Evolutionary conservation across 2,113 vertebrate species (phyloP).

Genomic region (Tupaia tana): DNA sequence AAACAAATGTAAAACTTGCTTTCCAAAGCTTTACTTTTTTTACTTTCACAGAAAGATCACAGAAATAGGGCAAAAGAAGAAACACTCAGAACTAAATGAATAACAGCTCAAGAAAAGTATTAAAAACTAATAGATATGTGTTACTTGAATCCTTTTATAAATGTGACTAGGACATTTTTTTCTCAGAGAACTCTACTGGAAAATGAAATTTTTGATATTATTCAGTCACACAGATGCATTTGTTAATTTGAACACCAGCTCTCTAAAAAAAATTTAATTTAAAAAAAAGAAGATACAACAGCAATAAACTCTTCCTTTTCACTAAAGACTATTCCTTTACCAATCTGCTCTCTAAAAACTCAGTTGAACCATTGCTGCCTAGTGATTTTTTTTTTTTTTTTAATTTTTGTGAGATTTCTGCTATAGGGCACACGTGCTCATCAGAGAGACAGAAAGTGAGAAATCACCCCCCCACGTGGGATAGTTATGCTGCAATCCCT

Average conservation of each 20-base stretch:
- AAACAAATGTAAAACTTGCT: constrained; percentile 74
- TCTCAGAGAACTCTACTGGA: background rate
- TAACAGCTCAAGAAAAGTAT: constrained; percentile 58
- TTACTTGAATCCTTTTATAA: constrained; percentile 54
- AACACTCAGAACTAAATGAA: constrained; percentile 61
- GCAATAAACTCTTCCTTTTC: background rate
- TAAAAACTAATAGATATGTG: background rate
- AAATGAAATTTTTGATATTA: background rate
- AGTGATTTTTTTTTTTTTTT: background rate
- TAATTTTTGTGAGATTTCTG: background rate
- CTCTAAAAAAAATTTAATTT: background rate
- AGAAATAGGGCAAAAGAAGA: constrained; percentile 68
- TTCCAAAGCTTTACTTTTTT: constrained; percentile 72
- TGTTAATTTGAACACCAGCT: background rate
- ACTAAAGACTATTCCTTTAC: background rate
- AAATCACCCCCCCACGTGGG: too few relatives aligned
- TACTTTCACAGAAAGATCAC: constrained; percentile 80
- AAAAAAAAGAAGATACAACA: too few relatives aligned
- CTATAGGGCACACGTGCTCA: too few relatives aligned
- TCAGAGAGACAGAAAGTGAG: too few relatives aligned
- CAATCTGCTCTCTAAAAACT: background rate
- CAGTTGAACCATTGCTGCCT: background rate
- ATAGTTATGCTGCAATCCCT: too few relatives aligned
- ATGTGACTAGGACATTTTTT: background rate
- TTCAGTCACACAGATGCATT: background rate